Percentiles rank a stretch among this genome's conserved stretches.
Conservation (phyloP, 2,888 invertebrate species). For the Cantharis rustica region DNA sequence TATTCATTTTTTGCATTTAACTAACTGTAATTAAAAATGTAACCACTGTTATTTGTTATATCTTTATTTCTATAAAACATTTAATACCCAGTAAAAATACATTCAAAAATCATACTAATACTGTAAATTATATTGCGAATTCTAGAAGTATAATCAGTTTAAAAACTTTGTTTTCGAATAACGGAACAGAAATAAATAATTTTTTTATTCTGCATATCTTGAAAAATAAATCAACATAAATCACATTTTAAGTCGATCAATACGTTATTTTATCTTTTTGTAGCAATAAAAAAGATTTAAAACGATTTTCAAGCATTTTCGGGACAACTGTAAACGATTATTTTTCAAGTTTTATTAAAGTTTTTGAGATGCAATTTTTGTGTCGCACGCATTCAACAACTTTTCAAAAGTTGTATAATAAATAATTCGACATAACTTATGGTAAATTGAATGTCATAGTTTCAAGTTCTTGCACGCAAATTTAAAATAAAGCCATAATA, state of each 20-base stretch:
- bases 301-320: slow-evolving; percentile 9
- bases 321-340: slow-evolving; percentile 29
- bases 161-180: slow-evolving; percentile 25
- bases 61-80: too few species aligned
- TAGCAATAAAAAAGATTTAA: slow-evolving; percentile 4
- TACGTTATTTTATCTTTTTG: not conserved
- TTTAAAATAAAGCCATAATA: slow-evolving; percentile 23
- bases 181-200: slow-evolving; percentile 34
- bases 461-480: slow-evolving; percentile 28
- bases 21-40: too few species aligned
- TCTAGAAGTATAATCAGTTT: slow-evolving; percentile 10
- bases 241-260: slow-evolving; percentile 13
- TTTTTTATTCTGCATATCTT: slow-evolving; percentile 22
- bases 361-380: slow-evolving; percentile 36
- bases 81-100: too few species aligned
- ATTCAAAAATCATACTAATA: not conserved
- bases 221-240: slow-evolving; percentile 31
- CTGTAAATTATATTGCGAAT: not conserved
- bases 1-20: too few species aligned
- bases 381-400: slow-evolving; percentile 37
- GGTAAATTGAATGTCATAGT: slow-evolving; percentile 43
- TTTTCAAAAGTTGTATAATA: slow-evolving; percentile 38
- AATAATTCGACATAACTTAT: slow-evolving; percentile 40
- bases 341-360: slow-evolving; percentile 33
- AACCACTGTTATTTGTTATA: too few species aligned